A percentile compares a stretch with the other conserved stretches of the same genome.
Conservation (phyloP, 2,797 vertebrate species). For the Rhabdomys pumilio region DNA sequence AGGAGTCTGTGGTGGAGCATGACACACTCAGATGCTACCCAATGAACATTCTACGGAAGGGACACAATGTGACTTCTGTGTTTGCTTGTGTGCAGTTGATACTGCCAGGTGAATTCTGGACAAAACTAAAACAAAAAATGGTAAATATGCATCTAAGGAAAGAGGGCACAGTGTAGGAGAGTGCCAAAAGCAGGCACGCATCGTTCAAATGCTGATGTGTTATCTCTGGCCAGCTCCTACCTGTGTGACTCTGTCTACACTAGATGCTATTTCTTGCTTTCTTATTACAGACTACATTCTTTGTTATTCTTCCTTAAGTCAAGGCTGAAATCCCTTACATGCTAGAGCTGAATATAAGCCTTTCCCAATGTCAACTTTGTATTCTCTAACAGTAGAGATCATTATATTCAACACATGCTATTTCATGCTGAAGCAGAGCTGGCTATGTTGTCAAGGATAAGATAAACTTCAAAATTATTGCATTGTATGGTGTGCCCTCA, state of each 20-base stretch:
- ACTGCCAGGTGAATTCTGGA: not conserved
- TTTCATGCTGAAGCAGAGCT: not conserved
- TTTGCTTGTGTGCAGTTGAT: not conserved
- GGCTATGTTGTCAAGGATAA: conserved; percentile 1
- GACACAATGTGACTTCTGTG: not conserved
- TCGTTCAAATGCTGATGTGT: not conserved
- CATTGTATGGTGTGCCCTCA: not conserved
- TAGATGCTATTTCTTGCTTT: not conserved
- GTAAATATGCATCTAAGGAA: not conserved
- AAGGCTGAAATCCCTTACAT: not conserved
- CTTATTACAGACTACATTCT: not conserved
- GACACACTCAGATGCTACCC: not conserved
- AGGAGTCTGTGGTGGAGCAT: not conserved
- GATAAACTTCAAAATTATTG: conserved; percentile 65
- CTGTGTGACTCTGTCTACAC: not conserved
- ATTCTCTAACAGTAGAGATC: not conserved
- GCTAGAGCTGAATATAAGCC: not conserved
- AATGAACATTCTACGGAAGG: not conserved
- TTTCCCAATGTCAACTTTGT: not conserved
- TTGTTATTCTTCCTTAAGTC: not conserved
- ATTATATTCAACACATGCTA: conserved; percentile 21
- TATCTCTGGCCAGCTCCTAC: not conserved
- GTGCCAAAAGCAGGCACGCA: not conserved
- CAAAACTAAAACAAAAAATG: not conserved
- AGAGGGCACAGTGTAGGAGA: not conserved